A percentile compares a stretch with the other conserved stretches of the same genome.
Conservation (phyloP, 2,113 vertebrate species). For the Capreolus pygargus region DNA sequence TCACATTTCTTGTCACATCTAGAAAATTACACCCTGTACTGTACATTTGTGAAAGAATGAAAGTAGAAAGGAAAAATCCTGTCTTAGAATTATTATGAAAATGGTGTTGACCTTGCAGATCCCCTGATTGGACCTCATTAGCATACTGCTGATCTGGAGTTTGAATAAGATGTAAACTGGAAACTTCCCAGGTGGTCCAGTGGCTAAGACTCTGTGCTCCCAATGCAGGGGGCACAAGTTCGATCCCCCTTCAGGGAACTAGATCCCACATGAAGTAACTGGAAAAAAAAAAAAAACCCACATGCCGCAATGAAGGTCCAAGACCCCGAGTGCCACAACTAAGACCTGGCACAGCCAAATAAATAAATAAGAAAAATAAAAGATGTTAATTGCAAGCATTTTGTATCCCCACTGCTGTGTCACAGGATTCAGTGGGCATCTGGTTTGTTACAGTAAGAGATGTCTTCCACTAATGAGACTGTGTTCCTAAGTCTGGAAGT, state of each 20-base stretch:
- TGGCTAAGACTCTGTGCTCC: neutral
- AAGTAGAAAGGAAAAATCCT: neutral
- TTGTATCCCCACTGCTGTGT: neutral
- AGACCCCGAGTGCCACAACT: neutral
- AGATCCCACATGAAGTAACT: neutral
- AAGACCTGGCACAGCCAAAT: neutral
- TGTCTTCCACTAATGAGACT: neutral
- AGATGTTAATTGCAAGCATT: neutral
- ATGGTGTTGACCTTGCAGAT: neutral
- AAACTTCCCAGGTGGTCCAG: neutral
- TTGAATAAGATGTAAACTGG: neutral
- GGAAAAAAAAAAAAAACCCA: neutral
- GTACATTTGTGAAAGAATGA: neutral
- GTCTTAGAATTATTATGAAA: neutral
- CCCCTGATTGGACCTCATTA: neutral
- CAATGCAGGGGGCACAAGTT: neutral
- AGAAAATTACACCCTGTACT: neutral
- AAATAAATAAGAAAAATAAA: neutral
- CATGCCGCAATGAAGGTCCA: neutral
- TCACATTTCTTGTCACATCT: neutral
- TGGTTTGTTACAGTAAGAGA: neutral
- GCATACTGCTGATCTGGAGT: neutral
- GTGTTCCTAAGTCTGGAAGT: neutral
- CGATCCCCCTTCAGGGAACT: neutral
- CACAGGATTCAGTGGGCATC: neutral